Conservation (phyloP, 2,888 invertebrate species). For the Drosophila pegasa region DNA sequence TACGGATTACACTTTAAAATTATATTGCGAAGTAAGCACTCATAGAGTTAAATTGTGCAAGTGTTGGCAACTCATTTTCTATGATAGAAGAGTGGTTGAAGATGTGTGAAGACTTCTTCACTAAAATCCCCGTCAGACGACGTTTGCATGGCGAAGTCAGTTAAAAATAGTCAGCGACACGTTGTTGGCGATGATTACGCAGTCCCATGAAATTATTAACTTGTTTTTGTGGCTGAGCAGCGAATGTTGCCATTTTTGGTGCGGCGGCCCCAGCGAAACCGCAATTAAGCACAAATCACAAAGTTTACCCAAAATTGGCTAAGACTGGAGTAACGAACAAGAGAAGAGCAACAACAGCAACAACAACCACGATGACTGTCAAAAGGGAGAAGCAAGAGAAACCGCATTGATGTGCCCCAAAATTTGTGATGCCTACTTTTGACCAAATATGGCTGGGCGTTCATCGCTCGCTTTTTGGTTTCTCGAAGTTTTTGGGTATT, state of each 20-base stretch:
- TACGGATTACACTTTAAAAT: no score
- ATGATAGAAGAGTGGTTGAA: background rate
- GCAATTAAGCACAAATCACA: slow-evolving; percentile 70
- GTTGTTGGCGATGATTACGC: slow-evolving; percentile 69
- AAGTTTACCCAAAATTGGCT: slow-evolving; percentile 59
- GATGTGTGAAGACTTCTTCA: background rate
- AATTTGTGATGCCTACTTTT: slow-evolving; percentile 81
- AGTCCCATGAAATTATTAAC: slow-evolving; percentile 68
- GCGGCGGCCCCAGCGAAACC: slow-evolving; percentile 52
- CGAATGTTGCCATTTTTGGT: slow-evolving; percentile 67
- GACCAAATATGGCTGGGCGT: slow-evolving; percentile 68
- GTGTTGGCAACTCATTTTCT: background rate
- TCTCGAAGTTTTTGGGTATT: slow-evolving; percentile 30
- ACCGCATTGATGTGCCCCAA: slow-evolving; percentile 37
- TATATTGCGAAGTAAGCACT: no score
- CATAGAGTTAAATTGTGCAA: background rate
- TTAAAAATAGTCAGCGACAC: slow-evolving; percentile 59
- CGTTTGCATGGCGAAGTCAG: slow-evolving; percentile 46
- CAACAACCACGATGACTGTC: slow-evolving; percentile 24
- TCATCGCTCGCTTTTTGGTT: slow-evolving; percentile 52
- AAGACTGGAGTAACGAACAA: slow-evolving; percentile 43
- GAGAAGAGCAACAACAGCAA: slow-evolving; percentile 40
- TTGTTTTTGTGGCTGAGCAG: slow-evolving; percentile 66
- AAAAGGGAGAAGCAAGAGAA: slow-evolving; percentile 43
- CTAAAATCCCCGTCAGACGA: slow-evolving; percentile 7